Percentiles rank a stretch among this genome's conserved stretches.
Conservation (phyloP, 1,140 invertebrate genomes). For the Antheraea pernyi region DNA sequence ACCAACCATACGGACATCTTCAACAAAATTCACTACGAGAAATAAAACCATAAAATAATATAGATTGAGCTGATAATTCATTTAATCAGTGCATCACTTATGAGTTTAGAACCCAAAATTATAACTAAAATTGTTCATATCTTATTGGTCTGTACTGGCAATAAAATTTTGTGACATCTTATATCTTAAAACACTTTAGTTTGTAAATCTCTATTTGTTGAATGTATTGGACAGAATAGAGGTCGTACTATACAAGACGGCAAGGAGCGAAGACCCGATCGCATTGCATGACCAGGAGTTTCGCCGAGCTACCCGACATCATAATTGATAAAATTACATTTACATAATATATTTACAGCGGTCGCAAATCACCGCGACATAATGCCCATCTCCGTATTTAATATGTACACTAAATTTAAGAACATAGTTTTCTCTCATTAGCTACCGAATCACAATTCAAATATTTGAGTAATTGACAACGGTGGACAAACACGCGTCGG, state of each 20-base stretch:
- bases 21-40: slow-evolving; percentile 61
- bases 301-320: slow-evolving; percentile 29
- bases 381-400: slow-evolving; percentile 77
- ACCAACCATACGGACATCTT: slow-evolving; percentile 76
- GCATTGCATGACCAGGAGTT: neutral
- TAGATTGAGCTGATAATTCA: slow-evolving; percentile 54
- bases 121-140: slow-evolving; percentile 50
- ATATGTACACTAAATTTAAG: slow-evolving; percentile 77
- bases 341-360: slow-evolving; percentile 76
- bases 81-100: slow-evolving; percentile 46
- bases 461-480: slow-evolving; percentile 78
- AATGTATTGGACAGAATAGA: slow-evolving; percentile 72
- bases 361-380: slow-evolving; percentile 59
- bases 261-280: slow-evolving; percentile 27
- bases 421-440: slow-evolving; percentile 78
- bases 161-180: slow-evolving; percentile 69
- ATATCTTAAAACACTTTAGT: slow-evolving; percentile 56
- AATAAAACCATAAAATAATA: slow-evolving; percentile 55
- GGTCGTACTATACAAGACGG: slow-evolving; percentile 60
- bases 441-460: slow-evolving; percentile 79
- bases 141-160: slow-evolving; percentile 61
- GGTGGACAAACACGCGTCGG: slow-evolving; percentile 75
- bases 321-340: slow-evolving; percentile 66
- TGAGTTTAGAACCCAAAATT: slow-evolving; percentile 65
- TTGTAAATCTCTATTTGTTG: slow-evolving; percentile 62